Percentiles rank a stretch among this genome's conserved stretches.
phyloP scores from a whole-genome alignment of 2,113 vertebrate species.

The Anser brachyrhynchus region DNA sequence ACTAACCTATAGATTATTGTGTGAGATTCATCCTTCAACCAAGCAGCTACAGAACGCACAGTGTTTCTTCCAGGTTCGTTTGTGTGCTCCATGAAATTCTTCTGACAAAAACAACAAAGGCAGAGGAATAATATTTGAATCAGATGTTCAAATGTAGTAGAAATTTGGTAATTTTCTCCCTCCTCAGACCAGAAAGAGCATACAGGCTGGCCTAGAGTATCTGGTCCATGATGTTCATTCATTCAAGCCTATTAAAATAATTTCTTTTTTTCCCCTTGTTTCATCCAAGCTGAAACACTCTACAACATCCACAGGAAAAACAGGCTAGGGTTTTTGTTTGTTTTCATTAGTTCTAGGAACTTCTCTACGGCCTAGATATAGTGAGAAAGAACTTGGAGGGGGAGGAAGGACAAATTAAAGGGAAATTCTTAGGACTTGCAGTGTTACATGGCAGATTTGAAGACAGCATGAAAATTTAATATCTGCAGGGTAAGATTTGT shows the following conservation, averaged over 20 bases:
- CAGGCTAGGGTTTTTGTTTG: not conserved
- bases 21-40: not conserved
- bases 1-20: not conserved
- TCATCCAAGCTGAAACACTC: not conserved
- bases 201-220: not conserved
- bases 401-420: not conserved
- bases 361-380: not conserved
- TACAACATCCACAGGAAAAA: not conserved
- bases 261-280: not conserved
- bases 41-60: not conserved
- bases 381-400: not conserved
- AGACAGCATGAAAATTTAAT: not conserved
- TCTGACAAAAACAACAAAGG: not conserved
- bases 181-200: not conserved
- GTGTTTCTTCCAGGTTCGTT: not conserved
- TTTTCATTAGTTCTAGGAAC: not conserved
- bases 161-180: not conserved
- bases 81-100: not conserved
- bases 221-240: not conserved
- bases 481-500: slow-evolving; percentile 29
- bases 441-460: not conserved
- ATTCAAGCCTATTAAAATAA: not conserved
- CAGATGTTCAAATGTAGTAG: not conserved
- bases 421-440: not conserved
- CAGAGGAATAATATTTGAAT: not conserved